Conservation (phyloP, 2,797 vertebrate genomes). For the Phrynocephalus guinanensis region DNA sequence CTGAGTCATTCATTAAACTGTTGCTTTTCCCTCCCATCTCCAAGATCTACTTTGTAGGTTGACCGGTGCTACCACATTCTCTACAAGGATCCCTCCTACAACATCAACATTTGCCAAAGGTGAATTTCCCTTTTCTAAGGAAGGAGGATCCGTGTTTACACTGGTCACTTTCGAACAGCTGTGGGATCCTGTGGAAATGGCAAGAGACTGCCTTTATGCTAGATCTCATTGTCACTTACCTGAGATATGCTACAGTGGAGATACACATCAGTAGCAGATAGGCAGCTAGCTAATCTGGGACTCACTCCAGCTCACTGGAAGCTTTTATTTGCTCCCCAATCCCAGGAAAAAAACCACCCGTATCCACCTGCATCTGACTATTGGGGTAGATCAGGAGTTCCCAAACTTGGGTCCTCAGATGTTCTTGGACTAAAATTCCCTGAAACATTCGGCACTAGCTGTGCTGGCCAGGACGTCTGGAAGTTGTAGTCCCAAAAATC, state of each 20-base stretch:
- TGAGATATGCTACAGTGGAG: background rate
- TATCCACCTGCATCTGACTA: no score
- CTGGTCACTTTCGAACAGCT: conserved; percentile 14
- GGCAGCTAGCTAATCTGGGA: background rate
- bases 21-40: background rate
- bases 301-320: background rate
- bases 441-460: no score
- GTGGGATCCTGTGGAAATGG: background rate
- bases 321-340: background rate
- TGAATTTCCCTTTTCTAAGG: conserved; percentile 52
- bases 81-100: conserved; percentile 59
- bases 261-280: background rate
- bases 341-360: no score
- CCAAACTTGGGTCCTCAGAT: no score
- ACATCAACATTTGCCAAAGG: conserved; percentile 71
- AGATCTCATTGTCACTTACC: background rate
- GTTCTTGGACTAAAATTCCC: no score
- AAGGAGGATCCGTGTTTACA: conserved; percentile 45
- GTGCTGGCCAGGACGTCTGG: no score
- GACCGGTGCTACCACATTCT: conserved; percentile 39
- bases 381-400: no score
- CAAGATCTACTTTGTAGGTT: conserved; percentile 37
- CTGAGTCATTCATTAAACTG: conserved; percentile 37
- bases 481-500: no score
- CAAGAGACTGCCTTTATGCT: background rate